Evolutionary conservation across 92 coral and sea anemone genomes (phyloP).

Genomic region (Palythoa grandis): DNA sequence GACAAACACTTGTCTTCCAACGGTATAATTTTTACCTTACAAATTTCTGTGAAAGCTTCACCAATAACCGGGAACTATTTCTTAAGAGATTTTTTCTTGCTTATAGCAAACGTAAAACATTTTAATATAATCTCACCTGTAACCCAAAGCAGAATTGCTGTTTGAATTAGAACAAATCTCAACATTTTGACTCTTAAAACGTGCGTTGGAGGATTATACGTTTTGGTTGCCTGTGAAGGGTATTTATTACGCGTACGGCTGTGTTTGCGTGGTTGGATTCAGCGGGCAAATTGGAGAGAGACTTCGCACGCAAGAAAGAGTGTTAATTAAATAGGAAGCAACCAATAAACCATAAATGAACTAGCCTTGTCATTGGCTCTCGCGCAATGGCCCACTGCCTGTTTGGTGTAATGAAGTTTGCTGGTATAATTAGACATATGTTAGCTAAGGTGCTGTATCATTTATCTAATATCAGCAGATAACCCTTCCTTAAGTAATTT

Average conservation of each 20-base stretch:
- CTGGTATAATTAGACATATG: constrained; percentile 1
- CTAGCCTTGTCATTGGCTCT: constrained; percentile 17
- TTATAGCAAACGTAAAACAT: not conserved
- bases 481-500: constrained; percentile 16
- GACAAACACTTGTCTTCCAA: too few species aligned
- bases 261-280: constrained; percentile 38
- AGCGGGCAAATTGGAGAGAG: constrained; percentile 7
- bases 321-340: constrained; percentile 23
- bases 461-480: constrained; percentile 23
- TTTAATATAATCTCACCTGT: constrained; percentile 8
- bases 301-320: not conserved
- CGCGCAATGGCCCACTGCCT: not conserved
- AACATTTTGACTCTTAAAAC: constrained; percentile 17
- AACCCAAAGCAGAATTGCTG: constrained; percentile 23
- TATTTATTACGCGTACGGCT: not conserved
- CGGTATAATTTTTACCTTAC: too few species aligned
- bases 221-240: not conserved
- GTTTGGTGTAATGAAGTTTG: constrained; percentile 10
- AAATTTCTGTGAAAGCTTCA: not conserved
- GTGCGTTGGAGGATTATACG: not conserved
- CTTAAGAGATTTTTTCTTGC: not conserved
- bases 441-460: constrained; percentile 7
- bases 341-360: constrained; percentile 18
- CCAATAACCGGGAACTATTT: too few species aligned
- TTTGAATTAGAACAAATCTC: constrained; percentile 19